Base-by-base conservation (phyloP, 2,888 invertebrate genomes). In the Acrobasis consociella region DNA sequence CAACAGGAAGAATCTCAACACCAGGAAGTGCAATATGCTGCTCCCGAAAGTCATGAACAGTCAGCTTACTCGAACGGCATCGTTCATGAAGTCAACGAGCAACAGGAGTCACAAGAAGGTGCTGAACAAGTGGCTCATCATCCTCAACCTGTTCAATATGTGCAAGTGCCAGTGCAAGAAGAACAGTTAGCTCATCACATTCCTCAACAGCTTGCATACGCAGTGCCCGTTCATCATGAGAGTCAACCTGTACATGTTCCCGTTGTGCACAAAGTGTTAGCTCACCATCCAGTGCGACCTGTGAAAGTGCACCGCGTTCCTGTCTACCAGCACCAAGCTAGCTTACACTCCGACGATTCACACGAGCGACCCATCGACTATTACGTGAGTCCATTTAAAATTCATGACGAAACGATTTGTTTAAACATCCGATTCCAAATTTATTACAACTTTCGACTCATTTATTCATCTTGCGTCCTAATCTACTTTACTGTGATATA, bases 361-460 rank as follows among this genome's bases (percentile, higher is more conserved):
- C 83, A 88, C 72, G 89, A 90, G 52, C 87, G 91, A 69, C 86
- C 85, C 42, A 75, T 92, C 15, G 91, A 92, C 76, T 92, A 90
- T 88, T 91, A 91, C 76, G 91, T 92, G 85, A 91, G 91, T 79
- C 59, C 11, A 66, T 56, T 65, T 64, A 56, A 52, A 65, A 67
- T 69, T 69, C 62, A 62, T 75, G 65, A 67, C 68, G 66, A 64
- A 69, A 69, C 70, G 53, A 71, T 64, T 71, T 72, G 70, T 72
- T 72, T 77, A 75, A 73, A 77, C 69, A 68, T 76, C 76, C 81
- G 80, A 80, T 80, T 75, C 66, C 67, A 68, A 70, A 78, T 80
- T 82, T 77, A 82, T 75, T 66, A 65, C 70, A 73, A 83, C 89
- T 90, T 90, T 89, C 88, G 75, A 84, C 78, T 82, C 71, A 81